A percentile compares a stretch with the other conserved stretches of the same genome.
phyloP scores from a whole-genome alignment of 1,140 invertebrate species.

The Agraylea sexmaculata region DNA sequence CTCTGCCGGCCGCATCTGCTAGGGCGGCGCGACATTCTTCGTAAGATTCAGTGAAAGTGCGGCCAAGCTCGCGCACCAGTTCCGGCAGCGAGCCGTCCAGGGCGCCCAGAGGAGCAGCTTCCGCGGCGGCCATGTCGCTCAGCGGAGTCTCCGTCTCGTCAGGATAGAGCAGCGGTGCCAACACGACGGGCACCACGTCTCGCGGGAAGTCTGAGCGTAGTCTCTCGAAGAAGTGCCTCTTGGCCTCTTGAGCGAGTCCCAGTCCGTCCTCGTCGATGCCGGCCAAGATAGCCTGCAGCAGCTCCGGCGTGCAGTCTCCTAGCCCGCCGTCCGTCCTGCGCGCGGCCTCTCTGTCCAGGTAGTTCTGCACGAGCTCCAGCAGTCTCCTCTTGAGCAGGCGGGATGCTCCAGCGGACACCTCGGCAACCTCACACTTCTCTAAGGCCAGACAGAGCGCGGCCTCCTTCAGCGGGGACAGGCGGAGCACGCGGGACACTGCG shows the following conservation, averaged over 20 bases:
- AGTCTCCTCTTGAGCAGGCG: slow-evolving; percentile 72
- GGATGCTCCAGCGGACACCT: slow-evolving; percentile 57
- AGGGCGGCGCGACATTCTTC: slow-evolving; percentile 83
- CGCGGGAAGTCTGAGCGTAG: slow-evolving; percentile 77
- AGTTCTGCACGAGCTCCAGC: slow-evolving; percentile 72
- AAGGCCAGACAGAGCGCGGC: slow-evolving; percentile 77
- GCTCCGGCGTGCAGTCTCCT: slow-evolving; percentile 77
- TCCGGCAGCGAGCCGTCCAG: slow-evolving; percentile 66
- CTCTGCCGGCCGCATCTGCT: slow-evolving; percentile 58
- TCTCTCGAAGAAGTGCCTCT: slow-evolving; percentile 67
- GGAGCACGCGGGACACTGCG: slow-evolving; percentile 72
- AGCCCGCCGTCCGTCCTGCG: slow-evolving; percentile 60
- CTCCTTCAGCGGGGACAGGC: slow-evolving; percentile 76
- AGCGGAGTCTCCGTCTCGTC: slow-evolving; percentile 60
- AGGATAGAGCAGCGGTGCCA: slow-evolving; percentile 77
- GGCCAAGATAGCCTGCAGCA: slow-evolving; percentile 69
- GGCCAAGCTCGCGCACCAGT: slow-evolving; percentile 81
- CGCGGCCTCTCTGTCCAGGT: slow-evolving; percentile 61
- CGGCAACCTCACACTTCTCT: slow-evolving; percentile 62
- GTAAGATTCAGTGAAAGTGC: slow-evolving; percentile 70
- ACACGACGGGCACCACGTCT: slow-evolving; percentile 74
- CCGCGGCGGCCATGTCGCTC: slow-evolving; percentile 40
- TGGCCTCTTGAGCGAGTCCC: slow-evolving; percentile 55
- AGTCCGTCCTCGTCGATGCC: slow-evolving; percentile 41
- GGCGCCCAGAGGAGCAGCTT: slow-evolving; percentile 45